These are phyloP conservation scores for Microctenopoma lineatum DNA, from an alignment of 2,797 vertebrate species.

Conservation along the genomic window DNA sequence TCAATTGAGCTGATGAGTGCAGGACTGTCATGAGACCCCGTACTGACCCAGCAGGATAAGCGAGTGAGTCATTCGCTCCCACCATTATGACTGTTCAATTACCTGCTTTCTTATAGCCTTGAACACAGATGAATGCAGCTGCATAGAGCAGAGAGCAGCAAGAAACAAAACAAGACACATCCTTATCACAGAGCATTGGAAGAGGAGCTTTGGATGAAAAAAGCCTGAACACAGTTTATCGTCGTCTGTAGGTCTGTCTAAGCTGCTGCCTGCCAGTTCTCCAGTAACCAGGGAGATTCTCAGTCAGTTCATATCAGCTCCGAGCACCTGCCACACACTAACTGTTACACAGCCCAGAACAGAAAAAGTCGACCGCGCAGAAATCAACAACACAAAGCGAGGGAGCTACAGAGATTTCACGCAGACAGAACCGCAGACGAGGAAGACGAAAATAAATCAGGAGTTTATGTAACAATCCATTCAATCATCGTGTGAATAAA, in stretches of 20 bases:
- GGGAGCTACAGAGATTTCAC: slow-evolving; percentile 30
- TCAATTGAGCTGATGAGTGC: slow-evolving; percentile 35
- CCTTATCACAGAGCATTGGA: slow-evolving; percentile 13
- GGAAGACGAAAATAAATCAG: slow-evolving; percentile 5
- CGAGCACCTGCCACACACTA: slow-evolving; percentile 64
- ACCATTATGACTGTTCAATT: slow-evolving; percentile 40
- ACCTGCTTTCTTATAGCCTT: slow-evolving; percentile 43
- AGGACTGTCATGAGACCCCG: slow-evolving; percentile 42
- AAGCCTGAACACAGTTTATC: slow-evolving; percentile 38
- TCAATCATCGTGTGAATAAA: slow-evolving; percentile 14
- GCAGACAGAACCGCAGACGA: slow-evolving; percentile 5
- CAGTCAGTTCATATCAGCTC: slow-evolving; percentile 69
- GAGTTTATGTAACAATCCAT: slow-evolving; percentile 9
- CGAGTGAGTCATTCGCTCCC: slow-evolving; percentile 49
- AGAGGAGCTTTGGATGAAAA: slow-evolving; percentile 5
- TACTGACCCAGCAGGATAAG: slow-evolving; percentile 43
- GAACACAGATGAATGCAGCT: slow-evolving; percentile 35
- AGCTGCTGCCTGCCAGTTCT: slow-evolving; percentile 44
- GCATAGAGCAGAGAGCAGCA: slow-evolving; percentile 2
- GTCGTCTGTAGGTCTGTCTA: slow-evolving; percentile 34
- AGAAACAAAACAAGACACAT: not conserved
- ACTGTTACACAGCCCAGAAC: slow-evolving; percentile 39
- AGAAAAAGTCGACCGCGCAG: slow-evolving; percentile 37
- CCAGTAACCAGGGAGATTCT: slow-evolving; percentile 62
- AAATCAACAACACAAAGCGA: slow-evolving; percentile 32